Percentiles rank a stretch among this genome's conserved stretches.
Conservation (phyloP, 2,888 invertebrate species). For the Dione juno region DNA sequence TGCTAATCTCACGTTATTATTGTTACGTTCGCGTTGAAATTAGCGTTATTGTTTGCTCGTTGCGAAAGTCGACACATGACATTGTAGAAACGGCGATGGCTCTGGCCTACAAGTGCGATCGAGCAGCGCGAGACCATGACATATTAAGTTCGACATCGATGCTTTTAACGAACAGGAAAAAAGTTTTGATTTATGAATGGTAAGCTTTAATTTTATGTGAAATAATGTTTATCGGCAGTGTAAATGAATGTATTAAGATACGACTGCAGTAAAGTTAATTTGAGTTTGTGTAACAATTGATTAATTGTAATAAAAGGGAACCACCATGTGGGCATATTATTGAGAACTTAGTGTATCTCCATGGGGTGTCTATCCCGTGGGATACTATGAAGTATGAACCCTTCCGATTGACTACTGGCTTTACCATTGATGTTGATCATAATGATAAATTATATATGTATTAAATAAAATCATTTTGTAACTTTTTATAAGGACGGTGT, state of each 20-base stretch:
- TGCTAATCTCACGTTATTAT: constrained; percentile 35
- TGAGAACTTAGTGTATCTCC: constrained; percentile 68
- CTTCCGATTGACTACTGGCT: constrained; percentile 57
- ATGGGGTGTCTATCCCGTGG: constrained; percentile 79
- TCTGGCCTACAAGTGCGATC: constrained; percentile 81
- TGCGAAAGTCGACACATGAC: constrained; percentile 79
- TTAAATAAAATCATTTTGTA: neutral
- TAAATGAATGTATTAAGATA: constrained; percentile 20
- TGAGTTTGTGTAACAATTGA: constrained; percentile 45
- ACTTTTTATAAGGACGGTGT: neutral
- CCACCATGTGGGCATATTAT: constrained; percentile 78
- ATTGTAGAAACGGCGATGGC: constrained; percentile 77
- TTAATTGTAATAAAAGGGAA: constrained; percentile 67
- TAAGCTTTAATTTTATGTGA: constrained; percentile 34
- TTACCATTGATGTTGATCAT: constrained; percentile 40
- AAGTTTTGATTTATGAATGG: constrained; percentile 41
- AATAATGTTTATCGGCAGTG: constrained; percentile 1
- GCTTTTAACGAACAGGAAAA: constrained; percentile 42
- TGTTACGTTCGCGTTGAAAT: constrained; percentile 37
- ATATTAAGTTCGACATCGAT: constrained; percentile 76
- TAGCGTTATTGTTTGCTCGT: constrained; percentile 67
- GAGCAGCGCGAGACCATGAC: constrained; percentile 77
- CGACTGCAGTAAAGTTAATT: constrained; percentile 34
- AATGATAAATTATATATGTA: constrained; percentile 14
- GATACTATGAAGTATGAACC: constrained; percentile 68